Evolutionary conservation across 2,888 invertebrate genomes (phyloP).

Genomic region (Sarcophaga subvicina): DNA sequence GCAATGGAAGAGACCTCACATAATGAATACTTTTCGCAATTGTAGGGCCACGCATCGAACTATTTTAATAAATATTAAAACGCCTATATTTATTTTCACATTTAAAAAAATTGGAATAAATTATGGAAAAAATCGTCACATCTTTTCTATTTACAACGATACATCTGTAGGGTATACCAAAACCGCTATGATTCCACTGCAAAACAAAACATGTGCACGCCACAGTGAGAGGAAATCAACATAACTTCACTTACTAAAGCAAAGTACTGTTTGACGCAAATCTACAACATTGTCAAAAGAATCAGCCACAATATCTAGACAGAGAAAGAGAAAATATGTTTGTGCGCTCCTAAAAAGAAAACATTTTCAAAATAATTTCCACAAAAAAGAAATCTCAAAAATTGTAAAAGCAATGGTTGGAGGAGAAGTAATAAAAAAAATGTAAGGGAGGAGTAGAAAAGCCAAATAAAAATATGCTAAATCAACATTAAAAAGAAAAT

Average conservation of each 20-base stretch:
- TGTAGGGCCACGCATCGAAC: too few species aligned
- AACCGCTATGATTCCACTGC: not conserved
- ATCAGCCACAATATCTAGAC: not conserved
- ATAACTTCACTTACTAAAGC: constrained; percentile 14
- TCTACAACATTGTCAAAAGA: not conserved
- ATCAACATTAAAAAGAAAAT: constrained; percentile 57
- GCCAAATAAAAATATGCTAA: constrained; percentile 65
- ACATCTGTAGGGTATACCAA: not conserved
- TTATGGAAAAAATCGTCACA: not conserved
- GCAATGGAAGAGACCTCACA: too few species aligned
- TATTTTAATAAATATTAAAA: too few species aligned
- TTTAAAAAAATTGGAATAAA: too few species aligned
- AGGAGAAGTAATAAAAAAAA: constrained; percentile 12
- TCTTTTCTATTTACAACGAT: not conserved
- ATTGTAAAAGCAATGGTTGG: too few species aligned
- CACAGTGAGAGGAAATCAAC: constrained; percentile 36
- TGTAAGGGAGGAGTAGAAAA: not conserved
- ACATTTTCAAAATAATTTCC: constrained; percentile 8
- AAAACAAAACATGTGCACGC: constrained; percentile 5
- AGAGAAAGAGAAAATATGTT: constrained; percentile 40
- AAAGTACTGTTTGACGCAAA: not conserved
- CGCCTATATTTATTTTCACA: too few species aligned
- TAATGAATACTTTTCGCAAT: too few species aligned
- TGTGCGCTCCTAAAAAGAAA: not conserved
- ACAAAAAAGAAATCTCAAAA: not conserved